Conservation (phyloP, 2,113 vertebrate genomes). For the Ophthalmolycus amberensis region DNA sequence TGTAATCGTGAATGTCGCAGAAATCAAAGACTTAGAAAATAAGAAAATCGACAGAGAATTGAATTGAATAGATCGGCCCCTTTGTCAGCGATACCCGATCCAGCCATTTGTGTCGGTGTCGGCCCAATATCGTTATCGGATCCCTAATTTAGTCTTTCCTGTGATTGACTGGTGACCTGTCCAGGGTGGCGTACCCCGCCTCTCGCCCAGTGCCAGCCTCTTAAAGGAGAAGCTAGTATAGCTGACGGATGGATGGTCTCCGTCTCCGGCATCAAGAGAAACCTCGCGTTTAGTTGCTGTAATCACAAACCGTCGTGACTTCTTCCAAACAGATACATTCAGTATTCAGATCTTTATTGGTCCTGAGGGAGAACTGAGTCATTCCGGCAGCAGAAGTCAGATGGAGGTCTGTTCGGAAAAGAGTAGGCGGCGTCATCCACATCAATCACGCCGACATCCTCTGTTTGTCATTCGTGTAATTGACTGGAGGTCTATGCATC, state of each 20-base stretch:
- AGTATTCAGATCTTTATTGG: not conserved
- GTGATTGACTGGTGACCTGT: too few species aligned
- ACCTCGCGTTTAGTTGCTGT: not conserved
- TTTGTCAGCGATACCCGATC: too few species aligned
- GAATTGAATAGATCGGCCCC: too few species aligned
- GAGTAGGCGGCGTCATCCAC: not conserved
- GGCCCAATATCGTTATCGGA: too few species aligned
- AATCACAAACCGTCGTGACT: not conserved
- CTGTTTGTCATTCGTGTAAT: not conserved
- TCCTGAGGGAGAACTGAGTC: not conserved
- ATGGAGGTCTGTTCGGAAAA: not conserved
- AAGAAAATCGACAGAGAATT: not conserved
- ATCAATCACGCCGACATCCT: not conserved
- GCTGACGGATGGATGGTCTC: not conserved
- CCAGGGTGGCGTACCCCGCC: too few species aligned
- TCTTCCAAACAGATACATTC: not conserved
- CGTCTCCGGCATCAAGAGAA: not conserved
- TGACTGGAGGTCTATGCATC: not conserved
- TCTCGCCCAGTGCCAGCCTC: too few species aligned
- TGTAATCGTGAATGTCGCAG: too few species aligned
- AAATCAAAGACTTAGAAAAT: not conserved
- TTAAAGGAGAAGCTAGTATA: too few species aligned
- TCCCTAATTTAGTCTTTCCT: too few species aligned
- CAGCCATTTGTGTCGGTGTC: too few species aligned
- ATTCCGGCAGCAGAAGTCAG: not conserved